phyloP scores from a whole-genome alignment of 2,888 invertebrate species.

The Mactromeris polynyma region DNA sequence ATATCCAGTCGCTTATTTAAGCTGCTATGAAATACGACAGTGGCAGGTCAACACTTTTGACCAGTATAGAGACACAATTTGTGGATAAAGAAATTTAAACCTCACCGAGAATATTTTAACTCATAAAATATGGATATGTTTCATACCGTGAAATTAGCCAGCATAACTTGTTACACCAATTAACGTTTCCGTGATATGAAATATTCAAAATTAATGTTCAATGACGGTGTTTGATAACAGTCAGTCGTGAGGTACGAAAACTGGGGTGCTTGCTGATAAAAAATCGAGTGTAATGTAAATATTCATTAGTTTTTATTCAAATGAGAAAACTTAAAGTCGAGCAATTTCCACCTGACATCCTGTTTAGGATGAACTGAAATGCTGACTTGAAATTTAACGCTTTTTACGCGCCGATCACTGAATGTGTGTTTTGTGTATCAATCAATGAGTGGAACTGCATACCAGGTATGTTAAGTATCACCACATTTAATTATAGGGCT shows the following conservation, averaged over 20 bases:
- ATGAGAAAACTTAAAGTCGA: neutral
- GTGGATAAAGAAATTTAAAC: neutral
- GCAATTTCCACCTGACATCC: neutral
- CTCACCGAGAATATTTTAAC: neutral
- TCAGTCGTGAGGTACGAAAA: neutral
- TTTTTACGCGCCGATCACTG: neutral
- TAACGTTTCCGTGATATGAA: neutral
- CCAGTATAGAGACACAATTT: neutral
- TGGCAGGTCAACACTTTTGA: too few relatives aligned
- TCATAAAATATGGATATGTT: neutral
- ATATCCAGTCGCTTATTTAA: too few relatives aligned
- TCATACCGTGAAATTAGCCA: neutral
- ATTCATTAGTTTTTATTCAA: neutral
- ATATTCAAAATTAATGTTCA: neutral
- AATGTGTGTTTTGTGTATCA: neutral
- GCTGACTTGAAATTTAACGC: neutral
- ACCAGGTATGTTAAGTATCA: neutral
- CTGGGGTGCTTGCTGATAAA: neutral
- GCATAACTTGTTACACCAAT: neutral
- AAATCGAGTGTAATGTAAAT: neutral
- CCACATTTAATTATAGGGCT: conserved; percentile 3
- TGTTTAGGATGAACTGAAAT: neutral
- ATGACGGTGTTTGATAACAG: neutral
- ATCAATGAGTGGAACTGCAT: neutral
- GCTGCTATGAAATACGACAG: too few relatives aligned